Conservation (phyloP, 2,888 invertebrate genomes). For the Cosmopolites sordidus region DNA sequence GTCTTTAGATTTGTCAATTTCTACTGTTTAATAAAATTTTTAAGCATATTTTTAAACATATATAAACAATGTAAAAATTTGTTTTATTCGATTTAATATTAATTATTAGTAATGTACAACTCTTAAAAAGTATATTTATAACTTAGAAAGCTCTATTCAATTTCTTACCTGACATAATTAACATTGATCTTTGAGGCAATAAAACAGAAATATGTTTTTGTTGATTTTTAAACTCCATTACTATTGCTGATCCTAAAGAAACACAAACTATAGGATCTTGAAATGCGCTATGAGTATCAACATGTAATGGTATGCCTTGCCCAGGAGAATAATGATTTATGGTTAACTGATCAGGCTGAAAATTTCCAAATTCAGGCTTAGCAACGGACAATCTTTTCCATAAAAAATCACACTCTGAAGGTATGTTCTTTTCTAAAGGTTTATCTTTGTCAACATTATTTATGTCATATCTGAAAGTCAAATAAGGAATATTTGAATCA, state of each 20-base stretch:
- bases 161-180: conserved; percentile 62
- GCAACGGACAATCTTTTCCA: conserved; percentile 54
- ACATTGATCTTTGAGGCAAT: conserved; percentile 67
- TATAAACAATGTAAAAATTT: too few species aligned
- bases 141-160: neutral
- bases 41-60: too few species aligned
- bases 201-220: conserved; percentile 58
- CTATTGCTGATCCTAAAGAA: conserved; percentile 73
- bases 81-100: too few species aligned
- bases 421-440: conserved; percentile 66
- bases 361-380: conserved; percentile 45
- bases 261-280: conserved; percentile 82
- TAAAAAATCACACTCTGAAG: conserved; percentile 63
- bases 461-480: conserved; percentile 60
- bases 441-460: conserved; percentile 75
- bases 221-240: conserved; percentile 83
- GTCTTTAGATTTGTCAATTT: too few species aligned
- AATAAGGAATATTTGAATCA: too few species aligned
- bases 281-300: conserved; percentile 94
- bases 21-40: too few species aligned
- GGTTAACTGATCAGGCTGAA: conserved; percentile 75
- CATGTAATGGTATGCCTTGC: conserved; percentile 92
- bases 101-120: too few species aligned
- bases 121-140: neutral
- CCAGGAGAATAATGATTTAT: conserved; percentile 81